Evolutionary conservation across 2,888 invertebrate genomes (phyloP).

Genomic region (Meiosimyza platycephala): DNA sequence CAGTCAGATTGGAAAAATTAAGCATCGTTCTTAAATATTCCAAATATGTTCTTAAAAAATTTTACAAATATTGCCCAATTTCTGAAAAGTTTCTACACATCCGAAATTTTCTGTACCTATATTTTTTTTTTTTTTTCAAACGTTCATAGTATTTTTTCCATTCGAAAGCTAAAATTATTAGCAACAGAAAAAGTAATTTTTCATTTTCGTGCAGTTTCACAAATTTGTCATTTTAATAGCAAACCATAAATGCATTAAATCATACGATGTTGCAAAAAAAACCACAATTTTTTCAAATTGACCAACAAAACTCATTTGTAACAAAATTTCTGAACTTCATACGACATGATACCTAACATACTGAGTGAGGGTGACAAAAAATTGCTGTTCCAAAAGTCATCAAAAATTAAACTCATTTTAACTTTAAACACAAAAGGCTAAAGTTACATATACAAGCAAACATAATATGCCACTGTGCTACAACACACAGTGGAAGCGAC

Average conservation of each 20-base stretch:
- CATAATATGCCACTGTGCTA: not conserved
- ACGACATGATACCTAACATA: not conserved
- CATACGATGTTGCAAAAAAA: no score
- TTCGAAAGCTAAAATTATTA: no score
- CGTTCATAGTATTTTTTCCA: no score
- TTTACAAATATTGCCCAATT: no score
- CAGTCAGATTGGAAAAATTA: no score
- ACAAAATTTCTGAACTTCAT: not conserved
- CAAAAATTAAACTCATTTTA: conserved; percentile 33
- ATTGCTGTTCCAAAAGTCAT: conserved; percentile 19
- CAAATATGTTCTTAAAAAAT: no score
- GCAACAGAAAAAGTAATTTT: no score
- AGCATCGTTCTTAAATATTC: no score
- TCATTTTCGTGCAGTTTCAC: no score
- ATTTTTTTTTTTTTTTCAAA: not conserved
- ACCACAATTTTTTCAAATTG: no score
- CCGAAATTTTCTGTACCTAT: not conserved
- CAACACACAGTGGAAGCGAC: not conserved
- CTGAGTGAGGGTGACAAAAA: not conserved
- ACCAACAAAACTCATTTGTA: not conserved
- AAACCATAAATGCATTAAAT: no score
- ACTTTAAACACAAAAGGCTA: conserved; percentile 16
- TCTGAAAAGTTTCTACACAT: not conserved
- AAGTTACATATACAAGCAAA: not conserved
- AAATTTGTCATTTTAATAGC: no score